A percentile compares a stretch with the other conserved stretches of the same genome.
These are phyloP conservation scores for Mesocricetus auratus DNA, from an alignment of 2,113 vertebrate species.

Conservation along the genomic window DNA sequence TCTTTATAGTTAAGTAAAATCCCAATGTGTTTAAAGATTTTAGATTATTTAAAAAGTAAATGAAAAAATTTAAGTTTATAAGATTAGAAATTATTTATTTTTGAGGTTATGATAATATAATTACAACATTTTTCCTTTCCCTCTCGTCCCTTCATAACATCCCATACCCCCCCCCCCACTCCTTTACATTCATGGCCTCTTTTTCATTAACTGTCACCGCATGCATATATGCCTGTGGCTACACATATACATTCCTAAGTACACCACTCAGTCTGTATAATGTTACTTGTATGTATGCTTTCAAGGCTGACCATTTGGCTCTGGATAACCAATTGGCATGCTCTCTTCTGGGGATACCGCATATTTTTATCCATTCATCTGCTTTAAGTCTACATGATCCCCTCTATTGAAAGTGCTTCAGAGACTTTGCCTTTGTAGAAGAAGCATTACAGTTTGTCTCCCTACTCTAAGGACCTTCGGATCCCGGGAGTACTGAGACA, in stretches of 20 bases:
- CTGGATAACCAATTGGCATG: background rate
- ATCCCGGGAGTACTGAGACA: background rate
- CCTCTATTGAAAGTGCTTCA: background rate
- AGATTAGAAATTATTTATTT: background rate
- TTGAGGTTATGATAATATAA: background rate
- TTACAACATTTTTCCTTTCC: background rate
- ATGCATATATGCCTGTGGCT: background rate
- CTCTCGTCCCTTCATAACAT: background rate
- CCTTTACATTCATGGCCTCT: background rate
- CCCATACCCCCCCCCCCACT: no score
- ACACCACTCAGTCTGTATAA: background rate
- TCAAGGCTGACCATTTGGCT: background rate
- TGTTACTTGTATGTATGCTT: background rate
- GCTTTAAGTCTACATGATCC: background rate
- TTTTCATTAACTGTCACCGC: background rate
- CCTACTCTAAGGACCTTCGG: background rate
- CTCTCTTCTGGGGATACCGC: background rate
- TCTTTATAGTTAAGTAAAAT: background rate
- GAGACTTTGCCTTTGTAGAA: background rate
- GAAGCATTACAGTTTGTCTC: background rate
- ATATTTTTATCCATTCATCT: background rate
- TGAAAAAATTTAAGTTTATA: background rate
- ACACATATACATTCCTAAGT: no score
- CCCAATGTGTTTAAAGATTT: background rate
- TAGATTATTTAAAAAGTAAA: background rate